phyloP scores from a whole-genome alignment of 2,888 invertebrate genomes.

The Erpobdella octoculata region DNA sequence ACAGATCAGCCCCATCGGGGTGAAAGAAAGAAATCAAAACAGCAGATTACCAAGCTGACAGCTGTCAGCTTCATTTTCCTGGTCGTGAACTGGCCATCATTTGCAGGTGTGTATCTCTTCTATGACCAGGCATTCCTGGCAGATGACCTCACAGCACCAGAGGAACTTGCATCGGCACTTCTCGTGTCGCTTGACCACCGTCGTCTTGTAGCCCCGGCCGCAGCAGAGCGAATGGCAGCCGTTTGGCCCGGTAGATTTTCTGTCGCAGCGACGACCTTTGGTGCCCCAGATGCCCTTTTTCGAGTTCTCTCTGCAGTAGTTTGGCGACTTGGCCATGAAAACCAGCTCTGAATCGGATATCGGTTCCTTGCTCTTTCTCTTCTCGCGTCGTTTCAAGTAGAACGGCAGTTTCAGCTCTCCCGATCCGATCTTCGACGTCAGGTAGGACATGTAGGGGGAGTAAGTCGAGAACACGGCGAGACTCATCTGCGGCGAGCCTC shows the following conservation, averaged over 20 bases:
- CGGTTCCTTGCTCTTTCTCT: constrained; percentile 41
- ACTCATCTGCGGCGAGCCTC: background rate
- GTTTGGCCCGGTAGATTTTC: constrained; percentile 53
- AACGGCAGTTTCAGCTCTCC: background rate
- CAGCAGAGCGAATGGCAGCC: constrained; percentile 56
- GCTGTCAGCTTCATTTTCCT: background rate
- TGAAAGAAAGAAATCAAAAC: background rate
- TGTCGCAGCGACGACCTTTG: constrained; percentile 56
- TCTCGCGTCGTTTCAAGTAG: background rate
- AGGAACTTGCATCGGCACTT: constrained; percentile 30
- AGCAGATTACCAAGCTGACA: background rate
- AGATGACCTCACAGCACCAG: constrained; percentile 32
- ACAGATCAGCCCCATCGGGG: too few species aligned
- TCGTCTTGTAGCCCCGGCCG: constrained; percentile 24
- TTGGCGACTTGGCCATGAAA: constrained; percentile 57
- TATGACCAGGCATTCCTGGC: constrained; percentile 25
- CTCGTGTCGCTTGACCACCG: constrained; percentile 22
- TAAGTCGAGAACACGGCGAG: background rate
- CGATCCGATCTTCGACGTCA: background rate
- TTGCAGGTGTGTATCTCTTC: constrained; percentile 26
- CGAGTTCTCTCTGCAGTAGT: constrained; percentile 53
- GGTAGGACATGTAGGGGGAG: too few species aligned
- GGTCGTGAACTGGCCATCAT: background rate
- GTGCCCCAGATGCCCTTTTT: constrained; percentile 52
- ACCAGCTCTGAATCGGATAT: constrained; percentile 56